Evolutionary conservation across 35 echinoderm and acorn worm species (phyloP).

Genomic region (Patiria miniata): DNA sequence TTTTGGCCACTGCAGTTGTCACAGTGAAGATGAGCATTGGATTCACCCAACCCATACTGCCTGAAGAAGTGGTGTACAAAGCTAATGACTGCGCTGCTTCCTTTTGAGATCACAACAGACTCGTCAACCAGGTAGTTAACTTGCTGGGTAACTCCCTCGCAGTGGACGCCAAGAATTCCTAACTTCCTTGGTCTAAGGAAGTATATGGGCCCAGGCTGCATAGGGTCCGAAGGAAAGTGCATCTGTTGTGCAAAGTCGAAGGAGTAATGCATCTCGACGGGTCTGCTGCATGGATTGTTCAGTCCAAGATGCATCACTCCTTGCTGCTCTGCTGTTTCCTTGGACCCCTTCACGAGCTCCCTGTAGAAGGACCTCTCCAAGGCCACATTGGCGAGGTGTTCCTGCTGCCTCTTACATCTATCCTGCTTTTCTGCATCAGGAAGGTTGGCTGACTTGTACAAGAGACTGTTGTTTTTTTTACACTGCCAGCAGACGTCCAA

Average conservation of each 20-base stretch:
- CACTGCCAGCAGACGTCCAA: slow-evolving; percentile 6
- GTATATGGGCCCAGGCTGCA: slow-evolving; percentile 65
- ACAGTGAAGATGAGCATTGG: too few relatives aligned
- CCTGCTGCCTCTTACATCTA: too few relatives aligned
- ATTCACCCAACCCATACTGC: too few relatives aligned
- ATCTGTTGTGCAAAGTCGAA: slow-evolving; percentile 38
- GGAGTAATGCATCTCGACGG: too few relatives aligned
- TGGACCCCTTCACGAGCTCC: too few relatives aligned
- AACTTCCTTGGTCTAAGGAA: slow-evolving; percentile 61
- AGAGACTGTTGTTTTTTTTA: slow-evolving; percentile 21
- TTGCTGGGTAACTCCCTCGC: slow-evolving; percentile 47
- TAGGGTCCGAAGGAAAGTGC: slow-evolving; percentile 53
- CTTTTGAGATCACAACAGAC: neutral
- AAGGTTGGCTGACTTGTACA: slow-evolving; percentile 36
- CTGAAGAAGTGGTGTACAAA: too few relatives aligned
- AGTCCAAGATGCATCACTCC: too few relatives aligned
- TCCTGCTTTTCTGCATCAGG: neutral
- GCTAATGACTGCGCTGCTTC: neutral
- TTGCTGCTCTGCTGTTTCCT: too few relatives aligned
- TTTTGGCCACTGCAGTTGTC: too few relatives aligned
- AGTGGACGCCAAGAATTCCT: slow-evolving; percentile 51
- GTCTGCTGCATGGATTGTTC: too few relatives aligned
- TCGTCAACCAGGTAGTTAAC: slow-evolving; percentile 45
- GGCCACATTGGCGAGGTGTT: too few relatives aligned
- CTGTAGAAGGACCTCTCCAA: too few relatives aligned